Evolutionary conservation across 2,888 invertebrate genomes (phyloP).

Genomic region (Diadegma fenestrale): DNA sequence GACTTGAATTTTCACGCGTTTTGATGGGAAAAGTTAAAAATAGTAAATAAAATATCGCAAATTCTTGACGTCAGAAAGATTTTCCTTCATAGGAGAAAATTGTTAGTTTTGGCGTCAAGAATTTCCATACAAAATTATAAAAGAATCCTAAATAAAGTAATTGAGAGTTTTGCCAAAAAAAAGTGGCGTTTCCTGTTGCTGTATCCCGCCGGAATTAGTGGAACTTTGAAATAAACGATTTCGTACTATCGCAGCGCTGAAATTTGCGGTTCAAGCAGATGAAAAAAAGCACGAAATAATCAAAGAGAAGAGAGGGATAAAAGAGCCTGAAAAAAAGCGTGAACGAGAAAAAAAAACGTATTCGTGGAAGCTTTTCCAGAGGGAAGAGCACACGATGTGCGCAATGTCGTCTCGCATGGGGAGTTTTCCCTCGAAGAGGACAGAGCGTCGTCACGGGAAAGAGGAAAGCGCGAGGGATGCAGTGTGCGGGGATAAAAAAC

Average conservation of each 20-base stretch:
- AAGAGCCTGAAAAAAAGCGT: constrained; percentile 18
- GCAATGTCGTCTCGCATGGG: constrained; percentile 42
- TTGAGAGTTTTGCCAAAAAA: too few species aligned
- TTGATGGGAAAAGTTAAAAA: too few species aligned
- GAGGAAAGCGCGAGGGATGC: constrained; percentile 22
- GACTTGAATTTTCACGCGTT: too few species aligned
- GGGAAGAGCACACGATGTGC: constrained; percentile 38
- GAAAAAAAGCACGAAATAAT: not conserved
- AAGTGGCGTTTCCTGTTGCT: not conserved
- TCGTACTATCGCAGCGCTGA: constrained; percentile 41
- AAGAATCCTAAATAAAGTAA: too few species aligned
- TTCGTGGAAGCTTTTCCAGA: constrained; percentile 50
- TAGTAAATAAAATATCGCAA: too few species aligned
- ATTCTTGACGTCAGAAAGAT: too few species aligned
- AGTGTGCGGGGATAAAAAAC: constrained; percentile 36
- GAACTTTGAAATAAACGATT: constrained; percentile 64
- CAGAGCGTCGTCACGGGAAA: not conserved
- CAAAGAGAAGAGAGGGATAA: not conserved
- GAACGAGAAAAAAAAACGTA: constrained; percentile 38
- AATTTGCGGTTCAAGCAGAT: constrained; percentile 42
- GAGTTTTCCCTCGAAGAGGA: constrained; percentile 8
- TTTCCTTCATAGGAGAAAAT: too few species aligned
- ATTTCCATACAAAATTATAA: too few species aligned
- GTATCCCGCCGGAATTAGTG: constrained; percentile 61
- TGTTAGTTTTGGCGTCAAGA: too few species aligned